These are phyloP conservation scores for Lasioglossum calceatum DNA, from an alignment of 2,888 invertebrate species.

Conservation along the genomic window DNA sequence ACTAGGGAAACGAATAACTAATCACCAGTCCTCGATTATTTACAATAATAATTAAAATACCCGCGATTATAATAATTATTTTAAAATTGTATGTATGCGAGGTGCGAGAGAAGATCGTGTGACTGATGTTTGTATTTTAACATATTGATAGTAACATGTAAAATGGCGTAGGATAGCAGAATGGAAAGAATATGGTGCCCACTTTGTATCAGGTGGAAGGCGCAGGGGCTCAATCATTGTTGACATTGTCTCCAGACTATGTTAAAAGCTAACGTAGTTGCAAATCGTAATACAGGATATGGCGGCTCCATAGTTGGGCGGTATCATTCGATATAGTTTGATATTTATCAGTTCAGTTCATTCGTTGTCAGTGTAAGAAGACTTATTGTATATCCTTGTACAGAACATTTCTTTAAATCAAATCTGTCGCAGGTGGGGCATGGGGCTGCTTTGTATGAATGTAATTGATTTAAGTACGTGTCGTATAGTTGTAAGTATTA, in stretches of 20 bases:
- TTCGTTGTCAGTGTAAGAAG: slow-evolving; percentile 75
- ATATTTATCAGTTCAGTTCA: slow-evolving; percentile 78
- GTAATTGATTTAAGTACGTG: slow-evolving; percentile 71
- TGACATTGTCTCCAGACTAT: slow-evolving; percentile 74
- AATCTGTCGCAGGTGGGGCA: slow-evolving; percentile 73
- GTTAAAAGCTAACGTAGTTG: slow-evolving; percentile 67
- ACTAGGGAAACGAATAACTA: slow-evolving; percentile 83
- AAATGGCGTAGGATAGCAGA: slow-evolving; percentile 83
- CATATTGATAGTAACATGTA: slow-evolving; percentile 84
- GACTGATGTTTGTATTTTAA: slow-evolving; percentile 84
- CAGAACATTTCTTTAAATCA: slow-evolving; percentile 71
- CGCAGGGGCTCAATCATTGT: slow-evolving; percentile 79
- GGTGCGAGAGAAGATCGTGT: slow-evolving; percentile 78
- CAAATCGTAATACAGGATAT: slow-evolving; percentile 60
- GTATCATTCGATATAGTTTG: slow-evolving; percentile 62
- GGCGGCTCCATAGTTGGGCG: slow-evolving; percentile 66
- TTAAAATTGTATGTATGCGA: slow-evolving; percentile 83
- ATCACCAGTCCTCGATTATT: slow-evolving; percentile 82
- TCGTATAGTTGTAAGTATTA: slow-evolving; percentile 75
- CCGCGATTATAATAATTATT: slow-evolving; percentile 83
- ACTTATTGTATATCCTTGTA: slow-evolving; percentile 74
- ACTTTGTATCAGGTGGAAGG: slow-evolving; percentile 69
- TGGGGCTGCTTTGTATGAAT: slow-evolving; percentile 75
- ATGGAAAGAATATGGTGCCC: slow-evolving; percentile 68
- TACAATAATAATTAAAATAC: slow-evolving; percentile 82